Conservation (phyloP, 64 coral and sea anemone genomes). For the Astreopora myriophthalma region DNA sequence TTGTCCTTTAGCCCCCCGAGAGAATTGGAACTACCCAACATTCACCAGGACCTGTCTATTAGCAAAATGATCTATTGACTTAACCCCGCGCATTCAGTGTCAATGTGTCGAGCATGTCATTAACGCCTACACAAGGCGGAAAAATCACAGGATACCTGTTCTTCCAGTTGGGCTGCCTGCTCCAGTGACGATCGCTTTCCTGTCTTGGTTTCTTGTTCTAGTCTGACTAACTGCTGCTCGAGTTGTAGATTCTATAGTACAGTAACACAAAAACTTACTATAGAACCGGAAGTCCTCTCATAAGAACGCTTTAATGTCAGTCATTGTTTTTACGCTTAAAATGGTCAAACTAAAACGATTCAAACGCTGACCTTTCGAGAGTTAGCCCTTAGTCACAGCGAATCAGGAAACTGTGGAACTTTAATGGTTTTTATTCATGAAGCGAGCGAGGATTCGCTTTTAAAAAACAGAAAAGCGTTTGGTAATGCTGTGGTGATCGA, state of each 20-base stretch:
- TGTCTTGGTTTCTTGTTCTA: conserved; percentile 25
- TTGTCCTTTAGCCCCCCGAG: no score
- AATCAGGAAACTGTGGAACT: no score
- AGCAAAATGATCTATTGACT: background rate
- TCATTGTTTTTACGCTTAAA: no score
- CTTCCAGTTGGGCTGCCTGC: conserved; percentile 55
- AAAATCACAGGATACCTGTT: background rate
- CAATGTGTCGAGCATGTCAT: background rate
- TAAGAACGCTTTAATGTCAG: background rate
- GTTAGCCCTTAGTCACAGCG: no score
- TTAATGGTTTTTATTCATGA: no score
- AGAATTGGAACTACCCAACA: no score
- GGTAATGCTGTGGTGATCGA: no score
- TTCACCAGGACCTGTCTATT: background rate
- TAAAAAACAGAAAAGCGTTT: no score
- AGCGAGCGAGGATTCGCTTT: no score
- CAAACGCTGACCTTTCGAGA: no score
- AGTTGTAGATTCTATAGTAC: conserved; percentile 63
- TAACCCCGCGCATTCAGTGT: background rate
- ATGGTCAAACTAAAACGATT: no score
- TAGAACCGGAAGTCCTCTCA: background rate
- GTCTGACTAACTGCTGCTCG: conserved; percentile 38
- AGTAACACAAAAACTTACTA: background rate
- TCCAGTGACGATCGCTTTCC: conserved; percentile 47
- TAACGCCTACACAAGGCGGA: background rate